Conservation (phyloP, 2,888 invertebrate species). For the Drosophila paracracens region DNA sequence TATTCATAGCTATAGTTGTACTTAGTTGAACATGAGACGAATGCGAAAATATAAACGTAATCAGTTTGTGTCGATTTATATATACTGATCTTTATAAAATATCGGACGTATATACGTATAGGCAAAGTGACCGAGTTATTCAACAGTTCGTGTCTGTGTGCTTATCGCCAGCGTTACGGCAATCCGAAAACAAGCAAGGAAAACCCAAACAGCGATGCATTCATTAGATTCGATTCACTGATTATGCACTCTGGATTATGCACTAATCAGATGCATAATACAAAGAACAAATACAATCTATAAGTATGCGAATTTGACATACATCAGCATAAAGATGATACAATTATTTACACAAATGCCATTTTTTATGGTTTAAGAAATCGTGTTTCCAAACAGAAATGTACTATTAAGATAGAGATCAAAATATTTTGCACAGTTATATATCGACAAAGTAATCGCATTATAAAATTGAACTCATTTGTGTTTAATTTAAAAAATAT, state of each 20-base stretch:
- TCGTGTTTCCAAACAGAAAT: background rate
- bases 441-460: too few species aligned
- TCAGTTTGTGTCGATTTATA: constrained; percentile 18
- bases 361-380: background rate
- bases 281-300: background rate
- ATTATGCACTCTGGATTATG: constrained; percentile 38
- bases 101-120: background rate
- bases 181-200: background rate
- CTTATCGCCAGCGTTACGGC: constrained; percentile 35
- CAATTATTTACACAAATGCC: background rate
- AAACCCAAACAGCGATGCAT: constrained; percentile 22
- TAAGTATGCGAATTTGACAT: background rate
- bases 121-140: constrained; percentile 20
- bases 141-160: constrained; percentile 8
- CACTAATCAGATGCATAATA: background rate
- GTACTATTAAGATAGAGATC: background rate
- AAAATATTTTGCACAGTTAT: background rate
- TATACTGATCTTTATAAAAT: constrained; percentile 15
- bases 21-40: constrained; percentile 32
- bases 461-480: too few species aligned
- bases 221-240: constrained; percentile 26
- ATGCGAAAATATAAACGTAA: constrained; percentile 44
- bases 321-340: background rate
- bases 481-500: too few species aligned
- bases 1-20: constrained; percentile 4